Base-by-base conservation (phyloP, 2,888 invertebrate species). In the Dynastes tityus region DNA sequence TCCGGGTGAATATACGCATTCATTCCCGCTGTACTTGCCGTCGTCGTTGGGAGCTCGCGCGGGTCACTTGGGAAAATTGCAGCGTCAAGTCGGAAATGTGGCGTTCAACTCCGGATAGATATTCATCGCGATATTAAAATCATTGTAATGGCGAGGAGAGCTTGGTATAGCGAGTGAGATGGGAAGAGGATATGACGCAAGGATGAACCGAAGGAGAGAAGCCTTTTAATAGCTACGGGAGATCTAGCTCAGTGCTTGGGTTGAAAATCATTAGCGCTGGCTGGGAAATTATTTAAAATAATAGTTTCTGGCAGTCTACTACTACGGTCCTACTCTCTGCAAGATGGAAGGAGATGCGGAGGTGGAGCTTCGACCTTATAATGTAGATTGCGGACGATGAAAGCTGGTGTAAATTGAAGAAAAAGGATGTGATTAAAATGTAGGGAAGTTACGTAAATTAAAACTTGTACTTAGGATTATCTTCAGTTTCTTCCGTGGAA, bases 11-110 rank as follows among this genome's bases (percentile, higher is more conserved):
- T 27, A 68, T 29, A 68, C 68, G 68, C 68, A 51, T 68, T 68
- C 51, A 68, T 68, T 68, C 51, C 51, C 32, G 2, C 32, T 5
- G 0, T 3, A 37, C 32, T 37, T 37, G 22, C 68, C 27, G 51
- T 68, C 49, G 51, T 51, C 51, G 68, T 53, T 51, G 63, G 51
- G 51, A 8, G 8, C 16, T 3, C 22, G 55, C 16, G 55, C 22
- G 51, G 68, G 68, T 68, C 68, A 68, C 68, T 68, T 51, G 68
- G 68, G 68, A 68, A 68, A 68, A 68, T 68, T 68, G 68, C 68
- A 68, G 51, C 68, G 51, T 68, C 68, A 68, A 68, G 27, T 68
- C 68, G 68, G 68, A 68, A 68, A 68, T 29, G 68, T 29, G 68
- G 29, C 68, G 68, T 51, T 68, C 68, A 51, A 51, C 51, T 51